Conservation (phyloP, 2,888 invertebrate genomes). For the Torymus texanus region DNA sequence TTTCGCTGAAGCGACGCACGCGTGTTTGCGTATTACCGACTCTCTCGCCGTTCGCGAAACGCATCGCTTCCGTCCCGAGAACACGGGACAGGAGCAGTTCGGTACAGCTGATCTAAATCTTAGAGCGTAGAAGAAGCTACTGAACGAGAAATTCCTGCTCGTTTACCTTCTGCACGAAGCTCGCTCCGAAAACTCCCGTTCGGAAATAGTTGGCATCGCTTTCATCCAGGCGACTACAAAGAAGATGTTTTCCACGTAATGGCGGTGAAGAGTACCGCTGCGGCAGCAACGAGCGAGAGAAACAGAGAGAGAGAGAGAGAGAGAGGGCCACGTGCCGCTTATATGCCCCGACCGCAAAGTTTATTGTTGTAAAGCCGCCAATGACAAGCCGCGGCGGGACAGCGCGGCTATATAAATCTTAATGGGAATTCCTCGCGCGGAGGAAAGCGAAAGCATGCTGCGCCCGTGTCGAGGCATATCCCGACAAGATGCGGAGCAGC, state of each 20-base stretch:
- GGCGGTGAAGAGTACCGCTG: constrained; percentile 4
- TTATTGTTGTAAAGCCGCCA: constrained; percentile 65
- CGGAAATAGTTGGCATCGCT: constrained; percentile 51
- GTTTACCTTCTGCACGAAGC: neutral
- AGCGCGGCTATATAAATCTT: constrained; percentile 50
- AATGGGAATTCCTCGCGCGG: constrained; percentile 58
- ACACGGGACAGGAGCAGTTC: neutral
- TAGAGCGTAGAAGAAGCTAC: neutral
- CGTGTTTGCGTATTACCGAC: constrained; percentile 27
- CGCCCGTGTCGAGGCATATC: too few relatives aligned
- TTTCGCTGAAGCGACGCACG: constrained; percentile 28
- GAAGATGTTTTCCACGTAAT: constrained; percentile 44
- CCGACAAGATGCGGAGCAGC: too few relatives aligned
- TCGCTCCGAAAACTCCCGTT: constrained; percentile 29
- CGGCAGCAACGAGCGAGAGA: too few relatives aligned
- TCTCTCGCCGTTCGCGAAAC: constrained; percentile 16
- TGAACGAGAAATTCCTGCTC: neutral
- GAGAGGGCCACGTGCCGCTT: constrained; percentile 24
- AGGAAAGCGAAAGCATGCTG: constrained; percentile 40
- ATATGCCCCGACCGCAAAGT: constrained; percentile 53
- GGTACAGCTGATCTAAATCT: constrained; percentile 20
- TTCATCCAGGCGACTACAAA: constrained; percentile 53
- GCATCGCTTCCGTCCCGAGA: constrained; percentile 48
- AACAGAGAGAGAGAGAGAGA: too few relatives aligned
- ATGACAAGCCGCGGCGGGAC: constrained; percentile 40